Evolutionary conservation across 2,797 vertebrate species (phyloP).

Genomic region (Alectoris magna): DNA sequence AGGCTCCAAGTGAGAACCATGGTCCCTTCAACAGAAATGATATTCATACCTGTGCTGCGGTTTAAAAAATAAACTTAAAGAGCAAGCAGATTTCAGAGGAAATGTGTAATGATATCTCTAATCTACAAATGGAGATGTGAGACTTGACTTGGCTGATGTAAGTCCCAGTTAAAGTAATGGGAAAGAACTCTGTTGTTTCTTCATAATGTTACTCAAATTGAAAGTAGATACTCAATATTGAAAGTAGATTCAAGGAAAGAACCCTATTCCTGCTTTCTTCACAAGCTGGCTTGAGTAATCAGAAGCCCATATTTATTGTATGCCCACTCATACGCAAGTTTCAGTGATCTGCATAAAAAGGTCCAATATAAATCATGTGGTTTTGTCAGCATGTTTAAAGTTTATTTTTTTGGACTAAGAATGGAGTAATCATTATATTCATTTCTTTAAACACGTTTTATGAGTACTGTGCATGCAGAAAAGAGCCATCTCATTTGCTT

Average conservation of each 20-base stretch:
- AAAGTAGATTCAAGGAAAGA: background rate
- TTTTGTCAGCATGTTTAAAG: background rate
- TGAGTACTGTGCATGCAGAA: background rate
- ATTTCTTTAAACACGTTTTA: background rate
- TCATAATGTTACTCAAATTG: background rate
- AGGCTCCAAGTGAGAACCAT: background rate
- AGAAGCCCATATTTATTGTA: background rate
- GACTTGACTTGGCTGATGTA: background rate
- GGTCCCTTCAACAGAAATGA: too few species aligned
- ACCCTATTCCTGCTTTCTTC: background rate
- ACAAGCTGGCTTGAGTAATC: background rate
- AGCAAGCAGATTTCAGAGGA: background rate
- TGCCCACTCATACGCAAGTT: background rate
- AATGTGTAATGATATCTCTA: background rate
- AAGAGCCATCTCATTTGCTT: background rate
- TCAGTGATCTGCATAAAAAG: background rate
- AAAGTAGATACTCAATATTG: background rate
- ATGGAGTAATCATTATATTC: background rate
- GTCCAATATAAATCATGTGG: background rate
- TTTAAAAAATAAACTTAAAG: background rate
- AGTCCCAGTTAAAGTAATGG: background rate
- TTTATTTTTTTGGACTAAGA: background rate
- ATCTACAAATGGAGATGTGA: background rate
- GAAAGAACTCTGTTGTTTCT: background rate
- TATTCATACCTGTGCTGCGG: background rate